These are phyloP conservation scores for Ameiurus melas DNA, from an alignment of 2,113 vertebrate species.

Conservation along the genomic window DNA sequence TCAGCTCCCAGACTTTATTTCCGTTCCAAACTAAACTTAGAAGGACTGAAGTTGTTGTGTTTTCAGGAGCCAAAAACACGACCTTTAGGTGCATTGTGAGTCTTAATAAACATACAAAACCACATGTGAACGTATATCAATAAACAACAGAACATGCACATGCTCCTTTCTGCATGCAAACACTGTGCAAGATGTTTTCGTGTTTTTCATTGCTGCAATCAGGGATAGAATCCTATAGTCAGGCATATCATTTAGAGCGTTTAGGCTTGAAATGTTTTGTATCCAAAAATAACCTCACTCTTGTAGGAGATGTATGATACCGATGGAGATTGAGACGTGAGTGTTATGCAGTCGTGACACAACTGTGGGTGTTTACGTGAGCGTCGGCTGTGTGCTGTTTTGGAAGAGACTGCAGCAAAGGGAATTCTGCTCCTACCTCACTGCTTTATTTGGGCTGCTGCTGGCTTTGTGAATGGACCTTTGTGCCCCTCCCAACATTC, in stretches of 20 bases:
- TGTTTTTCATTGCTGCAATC: not conserved
- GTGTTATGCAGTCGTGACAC: not conserved
- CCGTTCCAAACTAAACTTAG: conserved; percentile 33
- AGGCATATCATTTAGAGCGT: not conserved
- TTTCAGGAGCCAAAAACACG: conserved; percentile 2
- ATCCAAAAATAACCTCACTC: conserved; percentile 10
- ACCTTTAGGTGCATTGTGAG: conserved; percentile 15
- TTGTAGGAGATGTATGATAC: conserved; percentile 3
- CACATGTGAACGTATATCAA: not conserved
- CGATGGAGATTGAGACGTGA: conserved; percentile 2
- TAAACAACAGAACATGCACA: not conserved
- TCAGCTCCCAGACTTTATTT: conserved; percentile 33
- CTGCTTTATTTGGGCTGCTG: conserved; percentile 47
- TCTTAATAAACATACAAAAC: not conserved
- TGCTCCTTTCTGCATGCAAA: not conserved
- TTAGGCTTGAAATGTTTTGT: conserved; percentile 5
- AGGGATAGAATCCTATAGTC: not conserved
- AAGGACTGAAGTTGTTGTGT: conserved; percentile 32
- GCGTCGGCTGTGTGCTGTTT: conserved; percentile 4
- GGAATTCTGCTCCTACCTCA: conserved; percentile 38
- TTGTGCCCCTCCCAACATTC: conserved; percentile 49
- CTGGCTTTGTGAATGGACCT: conserved; percentile 58
- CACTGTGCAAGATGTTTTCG: not conserved
- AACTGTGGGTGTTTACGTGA: conserved; percentile 14
- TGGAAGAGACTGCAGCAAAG: conserved; percentile 44